These are phyloP conservation scores for Hypomecis punctinalis DNA, from an alignment of 2,888 invertebrate species.

Conservation along the genomic window DNA sequence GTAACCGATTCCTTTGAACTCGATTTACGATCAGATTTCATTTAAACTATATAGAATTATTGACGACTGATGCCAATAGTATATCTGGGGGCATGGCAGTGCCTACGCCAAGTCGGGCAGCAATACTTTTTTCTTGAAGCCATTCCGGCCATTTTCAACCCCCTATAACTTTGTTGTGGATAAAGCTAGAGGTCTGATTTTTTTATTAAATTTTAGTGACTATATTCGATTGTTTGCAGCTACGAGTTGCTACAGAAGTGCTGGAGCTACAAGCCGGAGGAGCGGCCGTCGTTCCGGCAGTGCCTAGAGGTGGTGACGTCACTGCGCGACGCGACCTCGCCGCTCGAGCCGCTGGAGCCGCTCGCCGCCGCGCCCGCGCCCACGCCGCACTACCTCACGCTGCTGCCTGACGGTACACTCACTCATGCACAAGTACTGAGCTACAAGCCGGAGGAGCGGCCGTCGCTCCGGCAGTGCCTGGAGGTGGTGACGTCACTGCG, in stretches of 20 bases:
- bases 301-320: conserved; percentile 87
- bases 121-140: too few relatives aligned
- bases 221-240: conserved; percentile 84
- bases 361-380: conserved; percentile 67
- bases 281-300: conserved; percentile 94
- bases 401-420: conserved; percentile 70
- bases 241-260: conserved; percentile 94
- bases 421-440: conserved; percentile 92
- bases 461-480: conserved; percentile 93
- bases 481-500: conserved; percentile 82
- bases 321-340: conserved; percentile 69
- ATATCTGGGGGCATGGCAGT: too few relatives aligned
- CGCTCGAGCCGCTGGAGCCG: conserved; percentile 38
- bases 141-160: too few relatives aligned
- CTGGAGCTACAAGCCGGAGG: conserved; percentile 93
- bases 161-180: too few relatives aligned
- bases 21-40: too few relatives aligned
- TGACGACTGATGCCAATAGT: too few relatives aligned
- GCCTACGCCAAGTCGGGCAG: too few relatives aligned
- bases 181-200: too few relatives aligned
- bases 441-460: conserved; percentile 91
- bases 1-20: too few relatives aligned
- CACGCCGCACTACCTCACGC: conserved; percentile 74
- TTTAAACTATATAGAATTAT: too few relatives aligned
- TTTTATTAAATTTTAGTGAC: too few relatives aligned